These are phyloP conservation scores for Gallinago media DNA, from an alignment of 2,113 vertebrate species.

Conservation along the genomic window DNA sequence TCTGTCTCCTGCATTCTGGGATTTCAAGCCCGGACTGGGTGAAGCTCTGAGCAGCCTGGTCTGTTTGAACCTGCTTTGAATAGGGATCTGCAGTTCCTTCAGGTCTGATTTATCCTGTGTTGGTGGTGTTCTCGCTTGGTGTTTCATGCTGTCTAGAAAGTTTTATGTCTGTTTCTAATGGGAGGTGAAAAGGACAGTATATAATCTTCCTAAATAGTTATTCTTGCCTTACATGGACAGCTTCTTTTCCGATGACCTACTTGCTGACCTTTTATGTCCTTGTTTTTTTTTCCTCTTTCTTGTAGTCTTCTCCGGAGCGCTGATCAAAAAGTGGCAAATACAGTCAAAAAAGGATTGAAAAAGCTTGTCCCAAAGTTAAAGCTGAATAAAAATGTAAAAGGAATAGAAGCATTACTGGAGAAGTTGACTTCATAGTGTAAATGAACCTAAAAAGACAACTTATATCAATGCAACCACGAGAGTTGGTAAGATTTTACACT, in stretches of 20 bases:
- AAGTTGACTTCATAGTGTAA: conserved; percentile 79
- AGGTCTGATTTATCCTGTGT: background rate
- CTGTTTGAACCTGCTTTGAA: background rate
- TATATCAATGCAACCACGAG: background rate
- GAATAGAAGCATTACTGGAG: conserved; percentile 86
- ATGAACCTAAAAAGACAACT: background rate
- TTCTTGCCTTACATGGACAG: background rate
- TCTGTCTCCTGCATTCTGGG: background rate
- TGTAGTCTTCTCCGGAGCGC: conserved; percentile 88
- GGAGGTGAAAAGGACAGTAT: background rate
- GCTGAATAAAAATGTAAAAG: conserved; percentile 80
- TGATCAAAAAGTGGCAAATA: conserved; percentile 77
- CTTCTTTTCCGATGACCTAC: background rate
- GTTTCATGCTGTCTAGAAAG: background rate
- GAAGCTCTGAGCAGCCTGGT: background rate
- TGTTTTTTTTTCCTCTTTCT: background rate
- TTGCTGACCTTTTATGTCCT: background rate
- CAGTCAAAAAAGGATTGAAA: conserved; percentile 84
- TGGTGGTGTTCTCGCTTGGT: background rate
- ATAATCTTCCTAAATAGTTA: background rate
- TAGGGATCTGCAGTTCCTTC: background rate
- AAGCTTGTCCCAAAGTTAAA: conserved; percentile 80
- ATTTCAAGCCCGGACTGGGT: rapidly evolving
- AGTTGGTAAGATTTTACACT: background rate
- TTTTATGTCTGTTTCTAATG: background rate